Conservation (phyloP, 2,797 vertebrate genomes). For the Poeciliopsis infans region DNA sequence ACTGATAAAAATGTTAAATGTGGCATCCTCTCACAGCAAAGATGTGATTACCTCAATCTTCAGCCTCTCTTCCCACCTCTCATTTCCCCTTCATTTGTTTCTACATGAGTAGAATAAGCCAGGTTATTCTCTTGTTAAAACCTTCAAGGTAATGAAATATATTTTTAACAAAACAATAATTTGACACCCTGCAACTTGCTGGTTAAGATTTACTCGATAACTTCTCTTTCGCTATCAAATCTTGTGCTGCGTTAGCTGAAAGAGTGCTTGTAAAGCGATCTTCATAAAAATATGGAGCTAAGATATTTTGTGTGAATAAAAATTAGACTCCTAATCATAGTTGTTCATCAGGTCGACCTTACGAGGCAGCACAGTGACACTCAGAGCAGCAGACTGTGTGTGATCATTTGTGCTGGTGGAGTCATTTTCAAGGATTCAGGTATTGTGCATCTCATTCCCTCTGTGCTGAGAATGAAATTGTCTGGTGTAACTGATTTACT, state of each 20-base stretch:
- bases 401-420: background rate
- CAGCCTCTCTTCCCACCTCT: background rate
- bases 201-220: too few relatives aligned
- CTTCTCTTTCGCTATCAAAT: background rate
- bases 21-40: background rate
- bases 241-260: background rate
- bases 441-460: conserved; percentile 80
- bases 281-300: background rate
- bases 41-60: background rate
- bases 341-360: background rate
- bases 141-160: too few relatives aligned
- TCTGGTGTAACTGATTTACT: conserved; percentile 88
- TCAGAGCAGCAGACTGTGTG: background rate
- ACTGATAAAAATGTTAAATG: background rate
- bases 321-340: background rate
- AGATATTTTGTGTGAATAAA: background rate
- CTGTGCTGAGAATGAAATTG: conserved; percentile 88
- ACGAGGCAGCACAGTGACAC: background rate
- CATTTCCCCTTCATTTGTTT: background rate
- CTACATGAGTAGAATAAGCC: too few relatives aligned
- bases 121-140: too few relatives aligned
- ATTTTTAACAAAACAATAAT: too few relatives aligned
- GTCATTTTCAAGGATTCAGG: conserved; percentile 84
- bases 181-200: too few relatives aligned
- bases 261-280: background rate